These are phyloP conservation scores for Meandrusa payeni DNA, from an alignment of 2,888 invertebrate genomes.

Conservation along the genomic window DNA sequence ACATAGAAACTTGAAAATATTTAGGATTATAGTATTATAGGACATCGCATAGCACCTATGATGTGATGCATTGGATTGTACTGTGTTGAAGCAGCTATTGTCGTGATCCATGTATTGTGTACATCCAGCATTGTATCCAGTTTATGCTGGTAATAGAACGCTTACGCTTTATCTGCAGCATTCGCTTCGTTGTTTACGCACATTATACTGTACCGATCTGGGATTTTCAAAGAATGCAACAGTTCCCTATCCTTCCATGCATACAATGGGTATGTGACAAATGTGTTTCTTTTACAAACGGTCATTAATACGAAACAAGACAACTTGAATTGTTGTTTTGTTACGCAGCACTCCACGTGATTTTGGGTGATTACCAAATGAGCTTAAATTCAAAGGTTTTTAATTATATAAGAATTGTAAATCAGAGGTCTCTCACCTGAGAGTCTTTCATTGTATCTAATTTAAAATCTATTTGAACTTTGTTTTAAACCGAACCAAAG, in stretches of 20 bases:
- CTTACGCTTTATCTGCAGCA: slow-evolving; percentile 17
- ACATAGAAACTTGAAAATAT: no score
- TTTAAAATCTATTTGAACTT: no score
- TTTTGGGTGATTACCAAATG: no score
- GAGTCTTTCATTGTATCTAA: no score
- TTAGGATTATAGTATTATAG: no score
- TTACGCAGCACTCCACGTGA: no score
- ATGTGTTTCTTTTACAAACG: not conserved
- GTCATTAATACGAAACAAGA: not conserved
- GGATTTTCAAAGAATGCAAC: slow-evolving; percentile 19
- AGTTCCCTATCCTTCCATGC: slow-evolving; percentile 10
- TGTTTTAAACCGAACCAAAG: no score
- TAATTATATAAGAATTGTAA: no score
- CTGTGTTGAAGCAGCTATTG: slow-evolving; percentile 13
- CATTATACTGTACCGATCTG: slow-evolving; percentile 14
- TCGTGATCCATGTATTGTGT: slow-evolving; percentile 11
- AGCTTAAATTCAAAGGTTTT: no score
- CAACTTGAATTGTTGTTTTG: not conserved
- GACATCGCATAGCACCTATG: no score
- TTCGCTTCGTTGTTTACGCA: slow-evolving; percentile 17
- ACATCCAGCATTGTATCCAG: slow-evolving; percentile 18
- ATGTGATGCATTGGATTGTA: slow-evolving; percentile 4
- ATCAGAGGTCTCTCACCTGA: no score
- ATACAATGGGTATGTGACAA: no score
- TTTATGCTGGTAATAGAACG: slow-evolving; percentile 12